Evolutionary conservation across 2,113 vertebrate species (phyloP).

Genomic region (Alces alces): DNA sequence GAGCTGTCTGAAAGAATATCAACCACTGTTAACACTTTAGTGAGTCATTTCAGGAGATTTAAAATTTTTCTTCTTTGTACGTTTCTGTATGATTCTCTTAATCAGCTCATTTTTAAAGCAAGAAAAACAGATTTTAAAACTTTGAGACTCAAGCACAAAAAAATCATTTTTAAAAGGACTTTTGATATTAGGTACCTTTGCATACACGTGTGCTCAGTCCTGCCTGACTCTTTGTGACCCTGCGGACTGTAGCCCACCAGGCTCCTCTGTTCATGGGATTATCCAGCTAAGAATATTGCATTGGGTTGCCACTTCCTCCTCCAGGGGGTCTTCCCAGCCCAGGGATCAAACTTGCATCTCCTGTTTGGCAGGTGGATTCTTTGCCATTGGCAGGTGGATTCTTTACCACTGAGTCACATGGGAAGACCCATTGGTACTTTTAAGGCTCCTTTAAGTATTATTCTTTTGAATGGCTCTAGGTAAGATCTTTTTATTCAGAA

Average conservation of each 20-base stretch:
- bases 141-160: background rate
- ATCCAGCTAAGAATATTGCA: background rate
- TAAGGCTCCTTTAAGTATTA: constrained; percentile 20
- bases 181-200: background rate
- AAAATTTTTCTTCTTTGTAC: background rate
- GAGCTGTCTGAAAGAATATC: background rate
- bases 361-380: background rate
- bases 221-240: background rate
- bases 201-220: background rate
- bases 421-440: background rate
- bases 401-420: background rate
- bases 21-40: background rate
- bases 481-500: constrained; percentile 14
- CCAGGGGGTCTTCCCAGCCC: background rate
- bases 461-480: background rate
- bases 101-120: background rate
- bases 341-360: background rate
- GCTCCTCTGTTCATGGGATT: background rate
- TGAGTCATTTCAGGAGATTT: background rate
- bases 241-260: background rate
- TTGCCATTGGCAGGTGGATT: background rate
- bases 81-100: background rate
- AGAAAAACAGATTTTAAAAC: background rate
- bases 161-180: constrained; percentile 18
- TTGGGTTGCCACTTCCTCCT: background rate